Conservation (phyloP, 2,888 invertebrate species). For the Protophormia terraenovae region DNA sequence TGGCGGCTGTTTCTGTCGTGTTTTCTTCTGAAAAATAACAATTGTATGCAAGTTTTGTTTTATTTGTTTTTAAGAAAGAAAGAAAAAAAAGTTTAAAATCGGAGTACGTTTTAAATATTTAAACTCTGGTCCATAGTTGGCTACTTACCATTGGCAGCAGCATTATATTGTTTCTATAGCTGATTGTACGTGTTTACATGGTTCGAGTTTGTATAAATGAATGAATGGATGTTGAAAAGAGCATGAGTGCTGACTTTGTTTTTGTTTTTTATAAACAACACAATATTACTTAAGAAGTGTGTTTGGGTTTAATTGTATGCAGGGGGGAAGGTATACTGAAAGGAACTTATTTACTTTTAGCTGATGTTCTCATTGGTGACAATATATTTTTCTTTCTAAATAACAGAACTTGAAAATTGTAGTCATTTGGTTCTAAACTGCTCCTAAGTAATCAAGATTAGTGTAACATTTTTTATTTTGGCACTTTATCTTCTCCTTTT, state of each 20-base stretch:
- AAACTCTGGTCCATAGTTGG: constrained; percentile 22
- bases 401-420: too few relatives aligned
- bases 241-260: neutral
- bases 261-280: constrained; percentile 8
- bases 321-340: neutral
- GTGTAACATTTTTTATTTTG: too few relatives aligned
- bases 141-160: constrained; percentile 18
- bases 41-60: neutral
- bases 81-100: too few relatives aligned
- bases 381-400: too few relatives aligned
- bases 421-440: too few relatives aligned
- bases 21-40: neutral
- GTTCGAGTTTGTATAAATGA: neutral
- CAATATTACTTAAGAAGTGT: constrained; percentile 13
- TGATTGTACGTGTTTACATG: constrained; percentile 32
- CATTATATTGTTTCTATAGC: constrained; percentile 8
- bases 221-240: too few relatives aligned
- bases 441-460: too few relatives aligned
- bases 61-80: neutral
- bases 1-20: too few relatives aligned
- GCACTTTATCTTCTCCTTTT: too few relatives aligned
- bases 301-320: neutral
- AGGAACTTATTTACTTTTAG: neutral
- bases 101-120: neutral
- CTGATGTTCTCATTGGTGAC: too few relatives aligned